Conservation (phyloP, 2,888 invertebrate species). For the Drosophila nigritarsus region DNA sequence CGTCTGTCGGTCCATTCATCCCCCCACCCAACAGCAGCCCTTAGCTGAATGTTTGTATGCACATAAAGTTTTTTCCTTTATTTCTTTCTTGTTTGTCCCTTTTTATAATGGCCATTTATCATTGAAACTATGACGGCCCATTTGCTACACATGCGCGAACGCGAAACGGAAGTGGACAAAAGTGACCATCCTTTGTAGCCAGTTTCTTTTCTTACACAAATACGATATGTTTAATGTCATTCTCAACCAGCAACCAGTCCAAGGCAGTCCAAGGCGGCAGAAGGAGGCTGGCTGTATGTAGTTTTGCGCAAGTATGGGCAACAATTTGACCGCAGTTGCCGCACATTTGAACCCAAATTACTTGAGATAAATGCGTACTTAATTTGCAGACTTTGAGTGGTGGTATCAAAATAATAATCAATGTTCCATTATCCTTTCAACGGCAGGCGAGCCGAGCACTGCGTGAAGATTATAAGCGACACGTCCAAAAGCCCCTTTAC, state of each 20-base stretch:
- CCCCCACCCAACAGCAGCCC: constrained; percentile 14
- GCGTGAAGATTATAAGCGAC: constrained; percentile 76
- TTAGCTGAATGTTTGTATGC: constrained; percentile 35
- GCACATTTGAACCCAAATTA: constrained; percentile 79
- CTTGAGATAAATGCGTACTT: constrained; percentile 78
- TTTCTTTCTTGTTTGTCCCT: constrained; percentile 39
- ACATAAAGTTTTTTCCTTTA: constrained; percentile 51
- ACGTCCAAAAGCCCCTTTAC: constrained; percentile 49
- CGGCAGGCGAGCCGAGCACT: constrained; percentile 52
- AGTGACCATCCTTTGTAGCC: constrained; percentile 62
- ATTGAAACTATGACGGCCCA: constrained; percentile 72
- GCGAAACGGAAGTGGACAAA: constrained; percentile 63
- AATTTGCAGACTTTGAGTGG: constrained; percentile 80
- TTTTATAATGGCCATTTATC: constrained; percentile 69
- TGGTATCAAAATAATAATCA: constrained; percentile 79
- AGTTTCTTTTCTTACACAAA: constrained; percentile 46
- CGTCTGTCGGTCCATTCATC: constrained; percentile 3
- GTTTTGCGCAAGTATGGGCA: constrained; percentile 57
- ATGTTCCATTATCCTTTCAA: constrained; percentile 75
- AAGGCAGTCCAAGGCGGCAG: constrained; percentile 5
- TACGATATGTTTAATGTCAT: constrained; percentile 67
- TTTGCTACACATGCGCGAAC: constrained; percentile 66
- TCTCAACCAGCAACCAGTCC: constrained; percentile 59
- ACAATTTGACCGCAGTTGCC: constrained; percentile 79
- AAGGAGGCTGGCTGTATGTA: constrained; percentile 31